phyloP scores from a whole-genome alignment of 2,113 vertebrate genomes.

The Leucosticte australis region DNA sequence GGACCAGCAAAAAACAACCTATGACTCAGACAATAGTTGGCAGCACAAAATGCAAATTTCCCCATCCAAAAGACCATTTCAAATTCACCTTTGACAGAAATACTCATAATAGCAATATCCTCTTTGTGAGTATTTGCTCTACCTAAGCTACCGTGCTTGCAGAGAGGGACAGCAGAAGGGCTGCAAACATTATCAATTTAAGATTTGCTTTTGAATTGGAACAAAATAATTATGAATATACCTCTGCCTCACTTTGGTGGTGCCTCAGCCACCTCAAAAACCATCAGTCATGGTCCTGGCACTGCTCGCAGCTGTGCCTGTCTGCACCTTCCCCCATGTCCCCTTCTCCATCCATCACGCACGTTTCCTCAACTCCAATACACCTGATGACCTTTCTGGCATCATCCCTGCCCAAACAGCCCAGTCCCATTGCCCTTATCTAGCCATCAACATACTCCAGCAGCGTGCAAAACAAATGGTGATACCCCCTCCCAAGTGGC shows the following conservation, averaged over 20 bases:
- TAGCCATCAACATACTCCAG: neutral
- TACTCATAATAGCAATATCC: neutral
- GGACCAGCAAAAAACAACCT: neutral
- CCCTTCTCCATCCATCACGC: fast-evolving
- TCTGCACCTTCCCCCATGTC: neutral
- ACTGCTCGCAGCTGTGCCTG: fast-evolving
- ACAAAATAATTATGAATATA: neutral
- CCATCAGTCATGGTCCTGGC: neutral
- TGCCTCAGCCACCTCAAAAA: neutral
- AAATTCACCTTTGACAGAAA: neutral
- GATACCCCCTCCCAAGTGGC: neutral
- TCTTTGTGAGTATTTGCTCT: neutral
- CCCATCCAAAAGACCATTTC: neutral
- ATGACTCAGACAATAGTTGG: neutral
- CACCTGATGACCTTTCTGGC: neutral
- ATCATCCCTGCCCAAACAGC: neutral
- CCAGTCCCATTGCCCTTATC: neutral
- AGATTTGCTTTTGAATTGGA: neutral
- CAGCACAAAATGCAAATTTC: neutral
- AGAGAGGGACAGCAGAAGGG: neutral
- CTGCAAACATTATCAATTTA: neutral
- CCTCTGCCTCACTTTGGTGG: fast-evolving
- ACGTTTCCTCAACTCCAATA: fast-evolving
- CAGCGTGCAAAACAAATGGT: fast-evolving
- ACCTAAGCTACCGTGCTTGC: neutral